These are phyloP conservation scores for Siniperca scherzeri DNA, from an alignment of 2,797 vertebrate species.

Conservation along the genomic window DNA sequence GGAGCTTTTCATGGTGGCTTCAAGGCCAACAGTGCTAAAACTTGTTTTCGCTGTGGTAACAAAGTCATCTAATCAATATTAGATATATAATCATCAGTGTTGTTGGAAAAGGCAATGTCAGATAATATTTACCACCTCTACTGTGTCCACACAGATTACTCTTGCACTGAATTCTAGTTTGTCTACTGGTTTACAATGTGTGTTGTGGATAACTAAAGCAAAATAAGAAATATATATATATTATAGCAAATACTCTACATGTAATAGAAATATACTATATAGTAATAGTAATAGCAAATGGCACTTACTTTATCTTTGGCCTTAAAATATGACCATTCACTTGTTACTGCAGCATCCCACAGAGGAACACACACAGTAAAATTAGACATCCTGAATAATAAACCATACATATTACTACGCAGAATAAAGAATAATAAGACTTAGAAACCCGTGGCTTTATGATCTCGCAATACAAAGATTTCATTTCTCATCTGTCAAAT, in stretches of 20 bases:
- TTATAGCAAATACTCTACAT: neutral
- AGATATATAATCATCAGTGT: neutral
- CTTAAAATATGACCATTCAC: neutral
- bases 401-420: neutral
- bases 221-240: neutral
- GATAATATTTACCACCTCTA: neutral
- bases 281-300: neutral
- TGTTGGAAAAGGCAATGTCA: neutral
- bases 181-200: neutral
- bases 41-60: no score
- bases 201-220: no score
- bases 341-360: neutral
- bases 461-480: neutral
- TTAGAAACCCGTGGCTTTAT: neutral
- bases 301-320: neutral
- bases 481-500: constrained; percentile 28
- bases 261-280: neutral
- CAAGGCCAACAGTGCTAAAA: neutral
- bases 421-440: neutral
- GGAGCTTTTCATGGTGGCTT: no score
- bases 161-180: neutral
- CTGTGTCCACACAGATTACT: neutral
- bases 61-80: neutral
- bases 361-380: neutral
- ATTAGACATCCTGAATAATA: neutral